Evolutionary conservation across 2,797 vertebrate species (phyloP), one percentile per base, ranked within the genome.

Genomic region (Picus viridis): DNA sequence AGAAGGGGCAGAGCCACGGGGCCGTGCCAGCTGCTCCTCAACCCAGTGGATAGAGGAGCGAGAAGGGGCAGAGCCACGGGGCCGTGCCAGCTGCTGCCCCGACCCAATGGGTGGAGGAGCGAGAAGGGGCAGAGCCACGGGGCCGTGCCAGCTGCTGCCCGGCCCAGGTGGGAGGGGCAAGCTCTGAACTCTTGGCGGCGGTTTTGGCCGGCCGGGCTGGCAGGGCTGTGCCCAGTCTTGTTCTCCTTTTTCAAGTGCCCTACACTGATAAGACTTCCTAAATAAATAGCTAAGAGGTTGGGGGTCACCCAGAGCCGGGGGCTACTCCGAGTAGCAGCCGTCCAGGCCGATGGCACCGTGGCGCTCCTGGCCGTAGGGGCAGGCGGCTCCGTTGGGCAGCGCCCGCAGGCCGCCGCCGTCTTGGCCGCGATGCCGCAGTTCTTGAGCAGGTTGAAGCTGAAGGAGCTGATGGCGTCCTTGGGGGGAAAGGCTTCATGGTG

Each of bases 401-500:
- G 98, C 98, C 98, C 98, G 20, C 98, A 98, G 95, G 97, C 97
- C 30, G 97, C 97, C 24, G 97, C 97, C 29, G 97, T 96, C 78
- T 98, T 98, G 96, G 98, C 98, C 27, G 98, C 97, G 7, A 99
- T 98, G 95, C 98, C 95, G 84, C 99, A 99, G 98, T 99, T 98
- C 97, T 99, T 99, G 95, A 99, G 98, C 98, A 99, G 98, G 97
- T 98, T 98, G 97, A 98, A 98, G 98, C 98, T 98, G 97, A 99
- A 99, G 94, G 98, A 98, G 91, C 98, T 97, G 96, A 98, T 90
- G 34, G 98, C 96, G 94, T 99, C 99, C 98, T 98, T 98, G 93
- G 99, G 98, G 89, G 98, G 97, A 99, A 99, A 98, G 98, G 99
- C 98, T 99, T 99, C 99, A 99, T 99, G 97, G 99, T 99, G 98